Conservation (phyloP, 2,797 vertebrate species). For the Selene dorsalis region DNA sequence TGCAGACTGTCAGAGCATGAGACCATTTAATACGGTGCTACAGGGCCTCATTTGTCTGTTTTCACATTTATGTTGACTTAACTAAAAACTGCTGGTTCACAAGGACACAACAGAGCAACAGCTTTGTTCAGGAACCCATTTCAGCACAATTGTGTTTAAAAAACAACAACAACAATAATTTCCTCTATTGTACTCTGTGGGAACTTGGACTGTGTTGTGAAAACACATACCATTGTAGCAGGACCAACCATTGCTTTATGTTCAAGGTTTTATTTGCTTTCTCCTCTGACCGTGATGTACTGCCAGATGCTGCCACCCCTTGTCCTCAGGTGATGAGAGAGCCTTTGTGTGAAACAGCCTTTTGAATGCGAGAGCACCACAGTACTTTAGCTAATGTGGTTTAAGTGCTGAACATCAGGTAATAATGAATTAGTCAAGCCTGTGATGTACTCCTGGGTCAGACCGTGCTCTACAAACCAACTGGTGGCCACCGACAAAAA, state of each 20-base stretch:
- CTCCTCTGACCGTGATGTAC: slow-evolving; percentile 8
- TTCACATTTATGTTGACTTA: background rate
- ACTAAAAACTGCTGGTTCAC: background rate
- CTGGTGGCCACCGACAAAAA: slow-evolving; percentile 34
- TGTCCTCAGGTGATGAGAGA: slow-evolving; percentile 31
- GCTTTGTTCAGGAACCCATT: background rate
- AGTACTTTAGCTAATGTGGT: slow-evolving; percentile 43
- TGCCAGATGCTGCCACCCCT: slow-evolving; percentile 11
- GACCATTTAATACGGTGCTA: background rate
- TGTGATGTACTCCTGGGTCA: slow-evolving; percentile 17
- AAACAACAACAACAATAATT: background rate
- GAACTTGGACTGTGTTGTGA: background rate
- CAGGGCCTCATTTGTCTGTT: background rate
- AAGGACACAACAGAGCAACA: background rate
- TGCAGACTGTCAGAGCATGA: background rate
- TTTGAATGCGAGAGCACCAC: slow-evolving; percentile 31
- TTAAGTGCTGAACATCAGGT: slow-evolving; percentile 51
- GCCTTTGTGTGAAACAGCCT: slow-evolving; percentile 37
- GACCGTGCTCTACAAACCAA: background rate
- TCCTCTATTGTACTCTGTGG: background rate
- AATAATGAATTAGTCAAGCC: slow-evolving; percentile 47
- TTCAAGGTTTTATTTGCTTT: background rate
- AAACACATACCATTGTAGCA: background rate
- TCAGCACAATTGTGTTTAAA: background rate
- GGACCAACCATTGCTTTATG: background rate